Evolutionary conservation across 2,888 invertebrate genomes (phyloP), one percentile per base, ranked within the genome.

Genomic region (Dusona sp.): DNA sequence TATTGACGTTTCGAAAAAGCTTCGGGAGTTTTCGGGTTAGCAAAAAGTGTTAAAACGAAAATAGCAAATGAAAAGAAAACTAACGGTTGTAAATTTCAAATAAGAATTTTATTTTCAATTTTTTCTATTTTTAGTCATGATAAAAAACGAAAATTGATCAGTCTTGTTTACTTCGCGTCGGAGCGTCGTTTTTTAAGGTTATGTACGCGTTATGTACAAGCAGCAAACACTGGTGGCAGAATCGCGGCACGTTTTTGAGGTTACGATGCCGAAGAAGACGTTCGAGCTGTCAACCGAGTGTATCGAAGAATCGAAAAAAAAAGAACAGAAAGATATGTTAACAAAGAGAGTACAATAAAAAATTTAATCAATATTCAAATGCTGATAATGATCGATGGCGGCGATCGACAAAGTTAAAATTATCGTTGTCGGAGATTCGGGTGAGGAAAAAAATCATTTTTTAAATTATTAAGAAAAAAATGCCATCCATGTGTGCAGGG

Each of bases 381-480:
- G 81, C 75, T 79, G 74, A 90, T 89, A 77, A 90, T 88, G 73
- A 90, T 89, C 92, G 94, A 97, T 97, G 97, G 97, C 97, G 91
- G 96, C 97, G 88, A 97, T 98, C 91, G 98, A 98, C 94, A 97
- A 98, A 95, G 98, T 98, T 25, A 97, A 98, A 94, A 97, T 99
- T 86, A 96, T 99, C 90, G 97, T 99, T 84, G 96, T 99, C 86
- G 99, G 99, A 74, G 99, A 99, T 95, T 98, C 98, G 88, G 98
- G 97, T 97, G 95, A 89, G 85, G 80, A 75, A 29, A 42, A 16
- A 3, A 11, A 33, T 42, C 7, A 54, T 73, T 67, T 16, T n/a
- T 51, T 33, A 3, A n/a, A 33, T 64, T 22, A 38, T 25, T 33
- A 7, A 57, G 8, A 36, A 36, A 22, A 68, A 67, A 51, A 36